Evolutionary conservation across 2,797 vertebrate genomes (phyloP).

Genomic region (Leptatherina wallacei): DNA sequence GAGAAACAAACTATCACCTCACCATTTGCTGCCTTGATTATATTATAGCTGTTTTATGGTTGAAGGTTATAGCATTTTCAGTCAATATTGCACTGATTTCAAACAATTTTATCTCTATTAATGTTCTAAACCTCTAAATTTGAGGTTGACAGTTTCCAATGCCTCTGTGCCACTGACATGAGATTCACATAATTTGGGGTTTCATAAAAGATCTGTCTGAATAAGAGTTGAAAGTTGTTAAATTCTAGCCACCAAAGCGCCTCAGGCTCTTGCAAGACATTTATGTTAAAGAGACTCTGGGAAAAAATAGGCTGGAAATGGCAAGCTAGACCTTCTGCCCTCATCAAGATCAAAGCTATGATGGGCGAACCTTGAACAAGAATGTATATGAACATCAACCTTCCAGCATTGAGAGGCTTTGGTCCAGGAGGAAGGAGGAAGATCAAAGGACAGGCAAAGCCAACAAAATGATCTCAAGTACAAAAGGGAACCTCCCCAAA

Average conservation of each 20-base stretch:
- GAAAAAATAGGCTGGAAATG: neutral
- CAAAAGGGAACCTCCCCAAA: too few relatives aligned
- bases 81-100: neutral
- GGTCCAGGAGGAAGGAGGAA: neutral
- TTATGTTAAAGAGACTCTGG: neutral
- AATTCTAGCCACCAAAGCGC: neutral
- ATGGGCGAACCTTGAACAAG: neutral
- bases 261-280: neutral
- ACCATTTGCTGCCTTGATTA: too few relatives aligned
- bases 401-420: neutral
- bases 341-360: neutral
- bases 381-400: neutral
- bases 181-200: neutral
- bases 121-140: neutral
- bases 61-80: too few relatives aligned
- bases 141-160: neutral
- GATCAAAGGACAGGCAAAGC: neutral
- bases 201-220: neutral
- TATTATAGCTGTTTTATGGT: too few relatives aligned
- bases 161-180: neutral
- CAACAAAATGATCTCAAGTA: neutral
- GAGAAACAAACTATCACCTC: too few relatives aligned
- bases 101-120: neutral
- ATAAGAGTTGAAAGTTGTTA: conserved; percentile 11
- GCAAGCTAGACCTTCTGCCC: neutral